phyloP scores from a whole-genome alignment of 2,113 vertebrate species.

The Hemibagrus wyckioides region DNA sequence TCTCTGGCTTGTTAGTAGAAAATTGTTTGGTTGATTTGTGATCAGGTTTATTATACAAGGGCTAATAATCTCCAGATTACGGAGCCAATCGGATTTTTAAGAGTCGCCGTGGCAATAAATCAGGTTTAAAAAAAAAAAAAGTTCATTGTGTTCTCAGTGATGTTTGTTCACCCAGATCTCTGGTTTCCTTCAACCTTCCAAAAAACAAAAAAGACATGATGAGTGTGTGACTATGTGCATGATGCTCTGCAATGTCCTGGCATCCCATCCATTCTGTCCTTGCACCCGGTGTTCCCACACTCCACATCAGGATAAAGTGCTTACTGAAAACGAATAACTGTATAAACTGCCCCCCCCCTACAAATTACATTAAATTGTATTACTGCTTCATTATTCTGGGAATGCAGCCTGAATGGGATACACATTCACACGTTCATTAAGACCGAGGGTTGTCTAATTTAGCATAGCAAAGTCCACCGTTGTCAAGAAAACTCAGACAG shows the following conservation, averaged over 20 bases:
- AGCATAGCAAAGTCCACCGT: neutral
- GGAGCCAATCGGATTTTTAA: neutral
- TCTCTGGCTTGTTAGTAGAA: neutral
- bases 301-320: neutral
- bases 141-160: neutral
- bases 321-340: neutral
- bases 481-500: neutral
- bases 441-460: neutral
- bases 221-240: neutral
- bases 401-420: neutral
- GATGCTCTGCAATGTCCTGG: neutral
- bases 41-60: neutral
- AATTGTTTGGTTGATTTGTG: neutral
- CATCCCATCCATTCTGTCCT: neutral
- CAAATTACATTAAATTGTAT: no score
- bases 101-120: neutral
- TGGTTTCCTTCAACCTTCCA: neutral
- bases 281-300: neutral
- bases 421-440: neutral
- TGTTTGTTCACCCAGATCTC: neutral
- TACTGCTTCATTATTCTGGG: neutral
- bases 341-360: no score
- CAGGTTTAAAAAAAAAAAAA: neutral
- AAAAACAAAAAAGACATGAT: neutral
- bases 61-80: neutral